A percentile compares a stretch with the other conserved stretches of the same genome.
phyloP scores from a whole-genome alignment of 2,113 vertebrate genomes.

The Excalfactoria chinensis region DNA sequence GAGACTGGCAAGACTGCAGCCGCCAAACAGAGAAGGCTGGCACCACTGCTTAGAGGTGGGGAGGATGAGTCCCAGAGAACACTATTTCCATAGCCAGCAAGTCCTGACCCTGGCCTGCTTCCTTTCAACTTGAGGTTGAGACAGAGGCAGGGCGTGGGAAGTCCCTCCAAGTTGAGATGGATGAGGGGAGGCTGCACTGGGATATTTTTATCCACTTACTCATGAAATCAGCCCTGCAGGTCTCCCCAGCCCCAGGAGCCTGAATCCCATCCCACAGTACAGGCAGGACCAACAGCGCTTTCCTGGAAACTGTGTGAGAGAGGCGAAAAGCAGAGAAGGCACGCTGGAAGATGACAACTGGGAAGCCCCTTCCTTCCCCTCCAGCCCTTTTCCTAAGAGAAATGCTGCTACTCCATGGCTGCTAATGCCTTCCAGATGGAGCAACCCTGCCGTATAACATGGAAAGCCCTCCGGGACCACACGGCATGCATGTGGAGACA shows the following conservation, averaged over 20 bases:
- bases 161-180: not conserved
- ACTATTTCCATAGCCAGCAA: not conserved
- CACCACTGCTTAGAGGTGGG: not conserved
- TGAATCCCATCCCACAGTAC: not conserved
- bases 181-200: not conserved
- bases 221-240: not conserved
- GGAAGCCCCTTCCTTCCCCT: not conserved
- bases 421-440: slow-evolving; percentile 59
- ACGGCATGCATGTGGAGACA: not conserved
- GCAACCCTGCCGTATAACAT: not conserved
- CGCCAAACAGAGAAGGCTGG: not conserved
- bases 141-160: not conserved
- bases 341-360: not conserved
- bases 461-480: not conserved
- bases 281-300: not conserved
- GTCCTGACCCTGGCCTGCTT: accelerated
- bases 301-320: not conserved
- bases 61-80: not conserved
- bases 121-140: not conserved
- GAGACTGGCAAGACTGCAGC: accelerated
- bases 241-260: not conserved
- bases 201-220: not conserved
- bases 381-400: not conserved
- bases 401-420: not conserved
- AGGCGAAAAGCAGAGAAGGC: not conserved